Evolutionary conservation across 2,888 invertebrate genomes (phyloP), one percentile per base, ranked within the genome.

Genomic region (Lithosia quadra): DNA sequence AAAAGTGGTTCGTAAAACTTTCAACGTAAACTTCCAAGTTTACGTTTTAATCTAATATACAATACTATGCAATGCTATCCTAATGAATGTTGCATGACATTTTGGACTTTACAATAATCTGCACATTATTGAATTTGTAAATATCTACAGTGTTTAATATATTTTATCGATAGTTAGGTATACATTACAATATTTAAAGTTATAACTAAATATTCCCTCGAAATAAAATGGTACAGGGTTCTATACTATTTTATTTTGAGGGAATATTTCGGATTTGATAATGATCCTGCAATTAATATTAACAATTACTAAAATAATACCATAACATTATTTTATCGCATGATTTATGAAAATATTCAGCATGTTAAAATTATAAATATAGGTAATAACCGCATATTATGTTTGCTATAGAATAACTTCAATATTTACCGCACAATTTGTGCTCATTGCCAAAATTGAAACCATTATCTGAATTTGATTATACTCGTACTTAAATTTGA

Each of bases 351-450:
- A n/a, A n/a, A n/a, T n/a, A n/a, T n/a, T n/a, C n/a, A n/a, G n/a
- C n/a, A n/a, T n/a, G n/a, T n/a, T n/a, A n/a, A n/a, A 22, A 24
- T 24, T 56, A 24, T 5, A 10, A 22, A 13, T 13, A 22, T 56
- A 13, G 22, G 22, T 56, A 56, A 56, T 56, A 21, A 56, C 24
- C 8, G 24, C 55, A n/a, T n/a, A n/a, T 28, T 56, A 56, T 22
- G 24, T 56, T 22, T 56, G 55, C 13, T 22, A 24, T 56, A 13
- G 22, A 56, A 56, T 24, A 56, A 56, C 55, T n/a, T n/a, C n/a
- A n/a, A n/a, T 56, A 56, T 56, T 56, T 56, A 24, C 55, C n/a
- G 11, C 22, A 21, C 55, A 56, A 56, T 56, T 55, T 55, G 55
- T 55, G 22, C 55, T 22, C 7, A 22, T 56, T 13, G 55, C 24